Conservation (phyloP, 2,888 invertebrate species). For the Camponotus fellah region DNA sequence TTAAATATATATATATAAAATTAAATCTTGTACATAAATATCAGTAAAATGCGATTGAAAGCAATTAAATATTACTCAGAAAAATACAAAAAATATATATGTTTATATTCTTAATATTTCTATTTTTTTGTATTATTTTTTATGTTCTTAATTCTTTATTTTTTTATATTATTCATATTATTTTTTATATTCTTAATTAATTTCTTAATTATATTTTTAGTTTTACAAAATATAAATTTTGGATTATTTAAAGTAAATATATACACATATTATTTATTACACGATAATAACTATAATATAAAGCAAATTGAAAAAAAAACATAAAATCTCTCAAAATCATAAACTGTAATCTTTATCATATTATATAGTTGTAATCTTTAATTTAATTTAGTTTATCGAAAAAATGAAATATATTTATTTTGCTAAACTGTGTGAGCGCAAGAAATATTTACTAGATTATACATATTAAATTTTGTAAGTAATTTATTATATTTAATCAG, state of each 20-base stretch:
- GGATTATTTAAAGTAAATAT: slow-evolving; percentile 92
- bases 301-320: slow-evolving; percentile 99
- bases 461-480: slow-evolving; percentile 93
- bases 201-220: neutral
- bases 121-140: neutral
- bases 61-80: neutral
- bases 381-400: slow-evolving; percentile 92
- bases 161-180: neutral
- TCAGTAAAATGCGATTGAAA: neutral
- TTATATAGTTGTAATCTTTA: slow-evolving; percentile 92
- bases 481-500: neutral
- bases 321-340: slow-evolving; percentile 92
- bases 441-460: slow-evolving; percentile 81
- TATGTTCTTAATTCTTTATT: neutral
- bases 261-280: slow-evolving; percentile 94
- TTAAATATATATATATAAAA: slow-evolving; percentile 89
- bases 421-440: slow-evolving; percentile 81
- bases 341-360: slow-evolving; percentile 86
- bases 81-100: slow-evolving; percentile 11
- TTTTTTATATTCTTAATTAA: neutral
- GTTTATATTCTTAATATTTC: neutral
- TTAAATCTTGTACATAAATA: slow-evolving; percentile 16
- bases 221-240: slow-evolving; percentile 89
- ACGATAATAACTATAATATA: slow-evolving; percentile 89
- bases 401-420: slow-evolving; percentile 88